phyloP scores from a whole-genome alignment of 2,888 invertebrate genomes.

The Apotomis turbidana region DNA sequence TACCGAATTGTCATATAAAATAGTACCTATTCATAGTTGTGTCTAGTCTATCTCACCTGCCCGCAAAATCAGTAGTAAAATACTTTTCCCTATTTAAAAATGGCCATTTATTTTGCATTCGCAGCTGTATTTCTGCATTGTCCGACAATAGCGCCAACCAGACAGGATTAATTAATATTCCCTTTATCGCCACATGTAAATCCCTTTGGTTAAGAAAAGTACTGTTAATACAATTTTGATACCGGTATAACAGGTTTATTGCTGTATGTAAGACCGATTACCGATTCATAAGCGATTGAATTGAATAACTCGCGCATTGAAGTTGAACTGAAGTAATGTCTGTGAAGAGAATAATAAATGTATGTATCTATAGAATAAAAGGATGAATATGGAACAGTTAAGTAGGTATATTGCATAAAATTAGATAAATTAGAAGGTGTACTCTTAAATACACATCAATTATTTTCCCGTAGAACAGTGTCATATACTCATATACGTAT shows the following conservation, averaged over 20 bases:
- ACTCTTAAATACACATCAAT: too few relatives aligned
- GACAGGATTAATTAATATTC: constrained; percentile 25
- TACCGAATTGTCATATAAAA: too few relatives aligned
- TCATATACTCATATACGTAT: too few relatives aligned
- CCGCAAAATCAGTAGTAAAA: constrained; percentile 6
- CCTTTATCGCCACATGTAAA: constrained; percentile 10
- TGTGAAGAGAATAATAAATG: not conserved
- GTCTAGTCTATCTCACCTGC: not conserved
- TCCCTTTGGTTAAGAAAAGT: constrained; percentile 31
- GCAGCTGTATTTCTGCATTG: constrained; percentile 13
- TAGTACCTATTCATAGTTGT: too few relatives aligned
- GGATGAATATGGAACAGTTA: not conserved
- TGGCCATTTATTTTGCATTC: not conserved
- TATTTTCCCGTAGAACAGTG: too few relatives aligned
- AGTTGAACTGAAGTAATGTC: not conserved
- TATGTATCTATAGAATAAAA: not conserved
- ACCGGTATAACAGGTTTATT: constrained; percentile 29
- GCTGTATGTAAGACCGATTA: not conserved
- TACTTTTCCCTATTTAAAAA: not conserved
- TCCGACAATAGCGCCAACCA: constrained; percentile 2
- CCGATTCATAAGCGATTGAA: constrained; percentile 2
- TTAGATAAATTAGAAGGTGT: too few relatives aligned
- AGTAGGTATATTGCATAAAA: too few relatives aligned
- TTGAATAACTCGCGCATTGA: constrained; percentile 1
- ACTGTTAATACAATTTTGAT: constrained; percentile 17